Evolutionary conservation across 1,140 invertebrate genomes (phyloP).

Genomic region (Lucilia sericata): DNA sequence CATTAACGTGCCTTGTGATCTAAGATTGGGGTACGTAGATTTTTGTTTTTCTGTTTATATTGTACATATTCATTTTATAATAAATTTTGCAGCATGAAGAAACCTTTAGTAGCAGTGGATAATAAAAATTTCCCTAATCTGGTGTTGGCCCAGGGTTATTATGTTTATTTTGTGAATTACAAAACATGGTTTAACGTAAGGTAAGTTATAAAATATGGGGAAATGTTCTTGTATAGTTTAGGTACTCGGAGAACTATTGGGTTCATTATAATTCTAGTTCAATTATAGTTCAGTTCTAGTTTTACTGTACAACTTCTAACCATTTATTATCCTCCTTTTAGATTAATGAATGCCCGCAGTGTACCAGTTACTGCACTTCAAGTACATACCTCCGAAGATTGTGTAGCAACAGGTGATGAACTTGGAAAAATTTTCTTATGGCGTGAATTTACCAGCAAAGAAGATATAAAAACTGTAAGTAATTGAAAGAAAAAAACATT

Average conservation of each 20-base stretch:
- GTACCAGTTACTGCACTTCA: conserved; percentile 76
- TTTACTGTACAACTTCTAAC: background rate
- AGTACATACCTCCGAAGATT: conserved; percentile 76
- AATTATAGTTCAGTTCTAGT: background rate
- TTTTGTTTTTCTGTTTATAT: background rate
- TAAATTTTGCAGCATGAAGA: conserved; percentile 46
- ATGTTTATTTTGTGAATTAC: conserved; percentile 65
- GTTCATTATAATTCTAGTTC: too few relatives aligned
- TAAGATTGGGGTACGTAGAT: conserved; percentile 54
- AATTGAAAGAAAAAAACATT: background rate
- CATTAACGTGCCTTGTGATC: conserved; percentile 48
- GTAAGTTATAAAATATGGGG: conserved; percentile 40
- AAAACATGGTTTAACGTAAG: conserved; percentile 54
- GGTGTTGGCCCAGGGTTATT: conserved; percentile 58
- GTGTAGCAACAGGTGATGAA: conserved; percentile 78
- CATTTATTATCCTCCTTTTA: conserved; percentile 45
- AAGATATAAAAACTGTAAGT: conserved; percentile 45
- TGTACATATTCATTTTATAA: background rate
- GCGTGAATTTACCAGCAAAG: conserved; percentile 69
- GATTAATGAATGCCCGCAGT: conserved; percentile 65
- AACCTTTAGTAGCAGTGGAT: conserved; percentile 56
- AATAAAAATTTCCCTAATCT: conserved; percentile 60
- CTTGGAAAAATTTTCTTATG: conserved; percentile 78
- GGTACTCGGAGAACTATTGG: too few relatives aligned
- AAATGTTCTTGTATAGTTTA: too few relatives aligned